Conservation (phyloP, 2,113 vertebrate genomes). For the Corynorhinus townsendii region DNA sequence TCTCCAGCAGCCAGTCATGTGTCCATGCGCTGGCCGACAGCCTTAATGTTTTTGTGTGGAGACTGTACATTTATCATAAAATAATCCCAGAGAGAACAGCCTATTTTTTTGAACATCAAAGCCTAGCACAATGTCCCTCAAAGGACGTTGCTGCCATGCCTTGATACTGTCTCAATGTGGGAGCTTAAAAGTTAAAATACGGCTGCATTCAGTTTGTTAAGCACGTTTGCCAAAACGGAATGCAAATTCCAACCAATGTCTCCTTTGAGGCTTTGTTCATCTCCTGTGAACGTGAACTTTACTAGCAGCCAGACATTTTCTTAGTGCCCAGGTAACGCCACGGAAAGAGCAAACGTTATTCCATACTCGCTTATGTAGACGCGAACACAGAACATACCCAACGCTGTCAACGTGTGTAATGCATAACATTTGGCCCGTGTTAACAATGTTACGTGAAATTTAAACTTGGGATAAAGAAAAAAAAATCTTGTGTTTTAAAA, state of each 20-base stretch:
- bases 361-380: slow-evolving; percentile 35
- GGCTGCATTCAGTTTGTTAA: slow-evolving; percentile 31
- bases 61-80: slow-evolving; percentile 51
- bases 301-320: background rate
- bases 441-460: slow-evolving; percentile 11
- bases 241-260: slow-evolving; percentile 56
- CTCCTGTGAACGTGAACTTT: background rate
- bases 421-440: background rate
- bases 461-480: background rate
- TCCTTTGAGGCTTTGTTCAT: slow-evolving; percentile 26
- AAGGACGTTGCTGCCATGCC: slow-evolving; percentile 27
- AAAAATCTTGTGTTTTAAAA: background rate
- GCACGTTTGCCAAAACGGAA: slow-evolving; percentile 52
- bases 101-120: slow-evolving; percentile 64
- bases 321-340: slow-evolving; percentile 50
- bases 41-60: slow-evolving; percentile 54
- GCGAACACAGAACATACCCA: background rate
- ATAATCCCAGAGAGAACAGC: slow-evolving; percentile 45
- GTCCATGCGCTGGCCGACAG: slow-evolving; percentile 46
- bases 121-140: slow-evolving; percentile 36
- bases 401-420: background rate
- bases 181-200: slow-evolving; percentile 57
- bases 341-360: slow-evolving; percentile 24
- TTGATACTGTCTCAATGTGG: slow-evolving; percentile 33
- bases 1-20: slow-evolving; percentile 50